Evolutionary conservation across 2,797 vertebrate genomes (phyloP).

Genomic region (Decapterus maruadsi): DNA sequence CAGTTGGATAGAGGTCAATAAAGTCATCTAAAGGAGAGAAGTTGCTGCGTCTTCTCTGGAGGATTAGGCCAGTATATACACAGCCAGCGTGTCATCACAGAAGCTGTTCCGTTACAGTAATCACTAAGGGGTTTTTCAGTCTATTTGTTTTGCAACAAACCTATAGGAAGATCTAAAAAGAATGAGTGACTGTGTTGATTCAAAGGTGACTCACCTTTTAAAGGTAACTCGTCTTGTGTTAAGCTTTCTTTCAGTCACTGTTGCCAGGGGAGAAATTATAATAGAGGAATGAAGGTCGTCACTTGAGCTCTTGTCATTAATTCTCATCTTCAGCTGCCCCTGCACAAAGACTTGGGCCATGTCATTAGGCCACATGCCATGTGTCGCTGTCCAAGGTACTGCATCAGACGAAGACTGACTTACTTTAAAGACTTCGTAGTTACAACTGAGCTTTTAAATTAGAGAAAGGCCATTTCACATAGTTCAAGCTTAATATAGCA

Average conservation of each 20-base stretch:
- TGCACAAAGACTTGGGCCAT: conserved; percentile 44
- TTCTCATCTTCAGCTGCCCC: conserved; percentile 58
- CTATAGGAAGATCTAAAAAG: neutral
- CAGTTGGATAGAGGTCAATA: too few species aligned
- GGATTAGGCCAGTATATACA: too few species aligned
- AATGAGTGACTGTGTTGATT: conserved; percentile 11
- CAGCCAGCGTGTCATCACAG: too few species aligned
- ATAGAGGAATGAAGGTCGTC: conserved; percentile 60
- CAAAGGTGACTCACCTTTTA: conserved; percentile 24
- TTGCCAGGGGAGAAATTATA: conserved; percentile 64
- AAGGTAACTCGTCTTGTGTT: conserved; percentile 50
- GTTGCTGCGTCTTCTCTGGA: too few species aligned
- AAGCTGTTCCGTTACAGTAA: too few species aligned
- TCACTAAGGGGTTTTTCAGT: neutral
- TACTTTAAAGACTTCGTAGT: conserved; percentile 46
- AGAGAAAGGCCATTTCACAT: conserved; percentile 42
- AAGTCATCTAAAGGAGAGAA: too few species aligned
- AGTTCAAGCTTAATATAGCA: conserved; percentile 25
- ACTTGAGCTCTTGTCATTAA: conserved; percentile 57
- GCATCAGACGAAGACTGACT: conserved; percentile 15
- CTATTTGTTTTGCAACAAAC: neutral
- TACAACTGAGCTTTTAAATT: conserved; percentile 46
- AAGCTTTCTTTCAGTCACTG: conserved; percentile 53
- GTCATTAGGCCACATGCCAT: conserved; percentile 48
- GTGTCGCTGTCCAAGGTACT: conserved; percentile 25